These are phyloP conservation scores for Acrocephalus scirpaceus DNA, from an alignment of 2,797 vertebrate species.

Conservation along the genomic window DNA sequence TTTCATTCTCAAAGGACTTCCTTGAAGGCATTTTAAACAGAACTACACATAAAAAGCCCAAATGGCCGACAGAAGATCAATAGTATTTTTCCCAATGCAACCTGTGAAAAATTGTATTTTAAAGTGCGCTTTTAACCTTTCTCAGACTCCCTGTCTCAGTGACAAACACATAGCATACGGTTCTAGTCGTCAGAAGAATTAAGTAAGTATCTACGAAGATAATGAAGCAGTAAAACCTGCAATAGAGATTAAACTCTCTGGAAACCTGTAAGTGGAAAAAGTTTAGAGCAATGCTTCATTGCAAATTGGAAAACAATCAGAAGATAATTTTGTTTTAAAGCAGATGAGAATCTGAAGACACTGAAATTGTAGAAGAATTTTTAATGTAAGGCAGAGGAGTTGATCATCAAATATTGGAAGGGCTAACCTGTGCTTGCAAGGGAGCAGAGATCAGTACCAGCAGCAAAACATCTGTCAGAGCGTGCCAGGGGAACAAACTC, in stretches of 20 bases:
- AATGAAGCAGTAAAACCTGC: not conserved
- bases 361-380: not conserved
- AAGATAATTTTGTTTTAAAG: not conserved
- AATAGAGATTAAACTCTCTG: not conserved
- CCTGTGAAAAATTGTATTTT: conserved; percentile 18
- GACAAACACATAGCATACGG: conserved; percentile 5
- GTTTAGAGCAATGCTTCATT: not conserved
- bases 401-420: not conserved
- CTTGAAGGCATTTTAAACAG: not conserved
- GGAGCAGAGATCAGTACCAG: not conserved
- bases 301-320: not conserved
- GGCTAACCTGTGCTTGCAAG: not conserved
- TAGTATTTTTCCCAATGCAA: not conserved
- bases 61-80: not conserved
- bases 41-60: not conserved
- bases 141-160: not conserved
- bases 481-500: not conserved
- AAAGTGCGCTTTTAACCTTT: not conserved
- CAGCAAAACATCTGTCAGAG: not conserved
- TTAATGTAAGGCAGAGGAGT: not conserved
- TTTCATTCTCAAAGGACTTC: not conserved
- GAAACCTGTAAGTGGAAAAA: conserved; percentile 11
- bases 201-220: not conserved
- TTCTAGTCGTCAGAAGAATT: not conserved
- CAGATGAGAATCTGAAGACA: not conserved